Evolutionary conservation across 2,797 vertebrate genomes (phyloP).

Genomic region (Hypotaenidia philippensis): DNA sequence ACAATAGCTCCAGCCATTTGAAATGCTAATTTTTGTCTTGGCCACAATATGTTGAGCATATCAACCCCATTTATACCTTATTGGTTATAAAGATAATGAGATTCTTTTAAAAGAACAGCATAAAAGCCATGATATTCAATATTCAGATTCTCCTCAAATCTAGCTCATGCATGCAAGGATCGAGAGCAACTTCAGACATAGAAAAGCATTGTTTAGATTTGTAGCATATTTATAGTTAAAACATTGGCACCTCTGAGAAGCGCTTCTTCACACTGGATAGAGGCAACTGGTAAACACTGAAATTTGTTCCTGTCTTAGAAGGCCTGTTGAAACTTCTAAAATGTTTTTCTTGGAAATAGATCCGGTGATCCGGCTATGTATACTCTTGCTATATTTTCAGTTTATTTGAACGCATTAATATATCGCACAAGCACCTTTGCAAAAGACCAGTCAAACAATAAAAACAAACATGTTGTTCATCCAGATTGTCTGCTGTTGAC

Average conservation of each 20-base stretch:
- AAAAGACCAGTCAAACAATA: constrained; percentile 47
- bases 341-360: neutral
- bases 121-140: neutral
- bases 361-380: neutral
- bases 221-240: neutral
- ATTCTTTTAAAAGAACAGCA: constrained; percentile 48
- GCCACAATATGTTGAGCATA: constrained; percentile 44
- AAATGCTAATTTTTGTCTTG: constrained; percentile 72
- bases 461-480: constrained; percentile 49
- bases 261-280: neutral
- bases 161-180: neutral
- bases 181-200: neutral
- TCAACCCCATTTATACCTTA: constrained; percentile 45
- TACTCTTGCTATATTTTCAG: neutral
- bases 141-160: constrained; percentile 16
- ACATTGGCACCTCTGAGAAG: neutral
- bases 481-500: constrained; percentile 62
- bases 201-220: neutral
- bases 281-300: neutral
- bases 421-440: constrained; percentile 5
- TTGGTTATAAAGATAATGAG: constrained; percentile 57
- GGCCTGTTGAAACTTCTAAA: neutral
- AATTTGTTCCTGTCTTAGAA: neutral
- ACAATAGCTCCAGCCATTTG: constrained; percentile 70
- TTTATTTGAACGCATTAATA: neutral